Percentiles rank a stretch among this genome's conserved stretches.
Conservation (phyloP, 2,797 vertebrate genomes). For the Cossypha heuglini region DNA sequence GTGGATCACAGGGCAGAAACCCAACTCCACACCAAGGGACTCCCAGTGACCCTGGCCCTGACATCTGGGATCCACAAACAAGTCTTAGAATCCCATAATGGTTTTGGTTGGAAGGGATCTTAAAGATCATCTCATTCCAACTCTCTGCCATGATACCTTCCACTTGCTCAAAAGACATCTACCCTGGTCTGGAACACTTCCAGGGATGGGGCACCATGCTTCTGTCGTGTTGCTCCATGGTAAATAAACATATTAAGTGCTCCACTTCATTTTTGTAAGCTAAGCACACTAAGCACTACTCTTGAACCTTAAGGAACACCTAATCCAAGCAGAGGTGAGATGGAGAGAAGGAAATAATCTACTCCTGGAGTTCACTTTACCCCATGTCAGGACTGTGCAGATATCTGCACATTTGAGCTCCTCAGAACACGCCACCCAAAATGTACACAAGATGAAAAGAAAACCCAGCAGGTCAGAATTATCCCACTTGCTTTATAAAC, state of each 20-base stretch:
- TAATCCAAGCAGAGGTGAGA: not conserved
- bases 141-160: not conserved
- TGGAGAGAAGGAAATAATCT: not conserved
- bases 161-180: not conserved
- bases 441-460: not conserved
- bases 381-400: not conserved
- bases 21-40: not conserved
- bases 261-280: not conserved
- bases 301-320: not conserved
- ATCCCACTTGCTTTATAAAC: not conserved
- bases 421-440: not conserved
- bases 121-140: not conserved
- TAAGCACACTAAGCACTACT: not conserved
- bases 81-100: not conserved
- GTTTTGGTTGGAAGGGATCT: not conserved
- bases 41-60: not conserved
- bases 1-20: not conserved
- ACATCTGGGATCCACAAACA: not conserved
- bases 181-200: not conserved
- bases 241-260: not conserved
- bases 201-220: not conserved
- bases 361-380: not conserved
- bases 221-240: accelerated
- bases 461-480: not conserved
- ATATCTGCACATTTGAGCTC: not conserved